These are phyloP conservation scores for Nansenia antarctica DNA, from an alignment of 2,113 vertebrate species.

Conservation along the genomic window DNA sequence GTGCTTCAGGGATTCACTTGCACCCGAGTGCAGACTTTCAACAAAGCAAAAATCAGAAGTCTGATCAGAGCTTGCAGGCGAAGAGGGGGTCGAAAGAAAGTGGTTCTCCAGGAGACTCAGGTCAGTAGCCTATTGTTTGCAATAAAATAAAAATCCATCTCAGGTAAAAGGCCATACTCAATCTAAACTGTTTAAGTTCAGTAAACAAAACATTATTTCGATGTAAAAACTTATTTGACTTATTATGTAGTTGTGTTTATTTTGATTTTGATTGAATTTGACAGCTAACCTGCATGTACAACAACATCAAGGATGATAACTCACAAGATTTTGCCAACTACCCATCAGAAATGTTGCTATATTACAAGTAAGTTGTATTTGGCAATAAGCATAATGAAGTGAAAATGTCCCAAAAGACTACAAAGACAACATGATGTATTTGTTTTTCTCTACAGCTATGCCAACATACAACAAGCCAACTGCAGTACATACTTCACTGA, in stretches of 20 bases:
- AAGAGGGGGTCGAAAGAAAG: not conserved
- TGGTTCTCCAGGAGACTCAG: conserved; percentile 29
- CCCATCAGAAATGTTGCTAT: conserved; percentile 39
- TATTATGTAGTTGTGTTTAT: not conserved
- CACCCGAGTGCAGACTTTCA: not conserved
- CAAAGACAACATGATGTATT: not conserved
- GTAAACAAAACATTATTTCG: not conserved
- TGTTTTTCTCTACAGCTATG: conserved; percentile 26
- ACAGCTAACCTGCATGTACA: conserved; percentile 44
- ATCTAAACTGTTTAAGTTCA: not conserved
- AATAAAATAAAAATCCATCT: not conserved
- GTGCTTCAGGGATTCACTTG: conserved; percentile 44
- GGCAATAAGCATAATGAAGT: not conserved
- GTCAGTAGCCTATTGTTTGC: too few relatives aligned
- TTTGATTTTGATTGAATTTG: not conserved
- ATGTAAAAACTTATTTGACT: not conserved
- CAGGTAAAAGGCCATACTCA: not conserved
- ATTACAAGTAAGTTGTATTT: conserved; percentile 32
- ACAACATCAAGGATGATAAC: conserved; percentile 6
- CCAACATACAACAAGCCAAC: conserved; percentile 9
- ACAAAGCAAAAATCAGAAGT: not conserved
- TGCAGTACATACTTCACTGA: conserved; percentile 44
- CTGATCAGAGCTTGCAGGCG: conserved; percentile 29
- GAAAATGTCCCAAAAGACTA: not conserved
- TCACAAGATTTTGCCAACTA: conserved; percentile 23